A percentile compares a stretch with the other conserved stretches of the same genome.
phyloP scores from a whole-genome alignment of 2,888 invertebrate species.

The Hemaris fuciformis region DNA sequence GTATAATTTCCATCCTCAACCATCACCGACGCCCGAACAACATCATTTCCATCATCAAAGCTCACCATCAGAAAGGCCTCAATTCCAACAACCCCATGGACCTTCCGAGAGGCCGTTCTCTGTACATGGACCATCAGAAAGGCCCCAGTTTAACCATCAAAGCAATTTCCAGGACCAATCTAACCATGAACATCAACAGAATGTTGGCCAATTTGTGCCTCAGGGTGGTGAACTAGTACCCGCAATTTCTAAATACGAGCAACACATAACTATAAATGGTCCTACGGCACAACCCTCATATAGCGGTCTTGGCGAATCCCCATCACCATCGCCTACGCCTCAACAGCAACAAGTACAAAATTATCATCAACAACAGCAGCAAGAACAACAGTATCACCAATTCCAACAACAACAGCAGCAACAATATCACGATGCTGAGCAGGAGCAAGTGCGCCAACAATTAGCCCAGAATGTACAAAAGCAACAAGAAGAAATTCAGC shows the following conservation, averaged over 20 bases:
- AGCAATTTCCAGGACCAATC: slow-evolving; percentile 48
- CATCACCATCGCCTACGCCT: slow-evolving; percentile 22
- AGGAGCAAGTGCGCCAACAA: slow-evolving; percentile 67
- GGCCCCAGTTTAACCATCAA: slow-evolving; percentile 50
- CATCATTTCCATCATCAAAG: slow-evolving; percentile 55
- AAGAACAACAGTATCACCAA: slow-evolving; percentile 41
- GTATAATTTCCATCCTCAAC: slow-evolving; percentile 68
- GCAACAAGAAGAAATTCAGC: slow-evolving; percentile 78
- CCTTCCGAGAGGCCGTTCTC: slow-evolving; percentile 35
- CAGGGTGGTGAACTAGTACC: slow-evolving; percentile 88
- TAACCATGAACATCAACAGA: slow-evolving; percentile 66
- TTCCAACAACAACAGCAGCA: slow-evolving; percentile 56
- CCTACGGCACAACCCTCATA: slow-evolving; percentile 52
- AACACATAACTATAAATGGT: slow-evolving; percentile 85
- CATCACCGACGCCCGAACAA: slow-evolving; percentile 53
- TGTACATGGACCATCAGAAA: slow-evolving; percentile 45
- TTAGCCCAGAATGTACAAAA: slow-evolving; percentile 74
- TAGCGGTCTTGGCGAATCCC: slow-evolving; percentile 45
- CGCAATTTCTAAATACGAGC: slow-evolving; percentile 89
- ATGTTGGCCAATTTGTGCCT: slow-evolving; percentile 76
- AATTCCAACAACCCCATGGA: slow-evolving; percentile 41
- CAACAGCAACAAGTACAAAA: slow-evolving; percentile 32
- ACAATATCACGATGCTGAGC: slow-evolving; percentile 63
- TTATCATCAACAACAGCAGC: slow-evolving; percentile 38
- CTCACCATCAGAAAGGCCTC: slow-evolving; percentile 45